Evolutionary conservation across 53 echinoderm and acorn worm genomes (phyloP).

Genomic region (Echinarachnius parma): DNA sequence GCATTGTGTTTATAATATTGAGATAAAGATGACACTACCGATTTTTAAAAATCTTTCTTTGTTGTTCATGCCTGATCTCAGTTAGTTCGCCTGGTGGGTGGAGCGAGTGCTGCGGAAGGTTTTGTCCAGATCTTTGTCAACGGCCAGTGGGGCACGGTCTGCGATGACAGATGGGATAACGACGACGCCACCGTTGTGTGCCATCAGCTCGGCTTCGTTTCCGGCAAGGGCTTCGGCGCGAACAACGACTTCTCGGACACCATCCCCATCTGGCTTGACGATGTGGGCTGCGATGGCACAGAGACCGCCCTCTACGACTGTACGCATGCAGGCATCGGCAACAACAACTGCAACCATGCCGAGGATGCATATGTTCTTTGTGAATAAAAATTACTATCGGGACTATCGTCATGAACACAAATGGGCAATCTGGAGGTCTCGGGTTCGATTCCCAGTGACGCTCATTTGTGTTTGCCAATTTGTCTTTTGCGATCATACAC

Average conservation of each 20-base stretch:
- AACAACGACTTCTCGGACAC: slow-evolving; percentile 15
- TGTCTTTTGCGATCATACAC: too few relatives aligned
- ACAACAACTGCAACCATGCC: slow-evolving; percentile 23
- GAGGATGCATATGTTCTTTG: slow-evolving; percentile 29
- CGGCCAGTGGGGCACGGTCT: slow-evolving; percentile 23
- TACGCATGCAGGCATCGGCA: slow-evolving; percentile 5
- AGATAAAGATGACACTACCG: too few relatives aligned
- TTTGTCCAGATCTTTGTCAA: slow-evolving; percentile 29
- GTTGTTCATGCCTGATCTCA: too few relatives aligned
- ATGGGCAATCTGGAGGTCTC: too few relatives aligned
- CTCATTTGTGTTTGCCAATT: too few relatives aligned
- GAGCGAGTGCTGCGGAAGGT: background rate
- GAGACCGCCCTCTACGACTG: slow-evolving; percentile 32
- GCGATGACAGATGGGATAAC: slow-evolving; percentile 32
- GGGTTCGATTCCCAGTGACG: too few relatives aligned
- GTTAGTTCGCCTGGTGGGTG: slow-evolving; percentile 23
- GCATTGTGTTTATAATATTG: too few relatives aligned
- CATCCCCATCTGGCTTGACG: slow-evolving; percentile 29
- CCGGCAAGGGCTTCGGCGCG: slow-evolving; percentile 1
- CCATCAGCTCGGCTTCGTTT: slow-evolving; percentile 18
- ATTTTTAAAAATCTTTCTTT: too few relatives aligned
- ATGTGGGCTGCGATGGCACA: slow-evolving; percentile 9
- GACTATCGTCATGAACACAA: too few relatives aligned
- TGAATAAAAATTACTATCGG: too few relatives aligned
- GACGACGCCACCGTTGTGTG: slow-evolving; percentile 22